Evolutionary conservation across 2,888 invertebrate genomes (phyloP), one percentile per base, ranked within the genome.

Genomic region (Cantharis flavilabris): DNA sequence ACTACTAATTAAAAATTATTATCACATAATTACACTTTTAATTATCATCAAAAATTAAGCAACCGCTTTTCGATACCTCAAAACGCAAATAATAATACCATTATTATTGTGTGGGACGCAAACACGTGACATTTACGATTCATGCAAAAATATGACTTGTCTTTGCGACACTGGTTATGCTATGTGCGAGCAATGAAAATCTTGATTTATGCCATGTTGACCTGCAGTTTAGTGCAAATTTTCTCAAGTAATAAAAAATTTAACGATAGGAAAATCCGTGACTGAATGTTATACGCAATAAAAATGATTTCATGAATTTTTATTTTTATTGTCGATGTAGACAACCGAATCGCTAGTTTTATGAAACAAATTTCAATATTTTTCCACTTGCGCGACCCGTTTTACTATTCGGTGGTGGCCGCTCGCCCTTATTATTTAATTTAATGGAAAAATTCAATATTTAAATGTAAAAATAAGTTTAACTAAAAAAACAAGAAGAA

Each of bases 201-300:
- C 72, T 26, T 71, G 77, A 74, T 77, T 77, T 77, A 77, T 67
- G 70, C 73, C 67, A 65, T 73, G 70, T 76, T 76, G 76, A 76
- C 76, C 76, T 76, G 69, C 70, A 76, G 72, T 76, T 76, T 76
- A 76, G 72, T 70, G 30, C 62, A 65, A 69, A 70, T 70, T 72
- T 69, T 62, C 23, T 72, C 64, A 63, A 33, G 64, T 69, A 72
- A 70, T 73, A 73, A 76, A 76, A 76, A 72, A 73, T 72, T 76
- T 71, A 71, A 18, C 65, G 26, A 30, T 69, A 69, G 49, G n/a
- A n/a, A 49, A 49, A 49, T 49, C 49, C 49, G 49, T 49, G 49
- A 49, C 49, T 49, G 49, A 49, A 49, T 49, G 49, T 49, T 49
- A 49, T 49, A n/a, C 49, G 49, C 49, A 49, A 49, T 49, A 49